Evolutionary conservation across 1,140 invertebrate species (phyloP).

Genomic region (Liolophura sinensis): DNA sequence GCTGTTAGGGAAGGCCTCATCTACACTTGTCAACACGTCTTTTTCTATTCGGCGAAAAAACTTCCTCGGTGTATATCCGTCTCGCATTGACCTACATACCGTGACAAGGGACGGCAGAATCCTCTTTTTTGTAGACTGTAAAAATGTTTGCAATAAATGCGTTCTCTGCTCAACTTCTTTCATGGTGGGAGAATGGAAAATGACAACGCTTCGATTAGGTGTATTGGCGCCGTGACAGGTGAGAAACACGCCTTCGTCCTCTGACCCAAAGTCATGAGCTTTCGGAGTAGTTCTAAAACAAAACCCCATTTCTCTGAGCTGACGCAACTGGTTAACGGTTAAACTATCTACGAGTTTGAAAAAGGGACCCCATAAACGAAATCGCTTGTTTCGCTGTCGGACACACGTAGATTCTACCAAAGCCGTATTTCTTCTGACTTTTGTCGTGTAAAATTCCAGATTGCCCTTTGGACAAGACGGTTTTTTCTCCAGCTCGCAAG

Average conservation of each 20-base stretch:
- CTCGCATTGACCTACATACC: slow-evolving; percentile 38
- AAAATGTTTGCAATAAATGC: slow-evolving; percentile 17
- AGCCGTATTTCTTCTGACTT: neutral
- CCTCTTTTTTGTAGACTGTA: slow-evolving; percentile 6
- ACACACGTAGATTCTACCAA: slow-evolving; percentile 5
- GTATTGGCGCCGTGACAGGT: slow-evolving; percentile 37
- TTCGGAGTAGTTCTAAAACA: slow-evolving; percentile 33
- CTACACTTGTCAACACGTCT: slow-evolving; percentile 19
- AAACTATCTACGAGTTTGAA: slow-evolving; percentile 15
- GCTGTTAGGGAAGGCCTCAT: slow-evolving; percentile 18
- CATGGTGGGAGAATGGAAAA: slow-evolving; percentile 30
- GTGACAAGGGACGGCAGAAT: slow-evolving; percentile 26
- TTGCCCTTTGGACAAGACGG: slow-evolving; percentile 5
- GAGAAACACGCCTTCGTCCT: slow-evolving; percentile 10
- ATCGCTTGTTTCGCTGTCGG: slow-evolving; percentile 3
- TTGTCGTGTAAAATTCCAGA: slow-evolving; percentile 6
- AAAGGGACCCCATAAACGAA: slow-evolving; percentile 13
- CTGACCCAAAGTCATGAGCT: slow-evolving; percentile 12
- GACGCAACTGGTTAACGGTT: slow-evolving; percentile 15
- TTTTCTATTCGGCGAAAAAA: slow-evolving; percentile 25
- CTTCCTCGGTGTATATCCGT: slow-evolving; percentile 41
- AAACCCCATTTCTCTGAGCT: slow-evolving; percentile 29
- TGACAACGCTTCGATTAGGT: slow-evolving; percentile 27
- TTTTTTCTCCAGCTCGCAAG: neutral
- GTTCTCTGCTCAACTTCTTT: slow-evolving; percentile 24